A percentile compares a stretch with the other conserved stretches of the same genome.
These are phyloP conservation scores for Achroia grisella DNA, from an alignment of 1,140 invertebrate species.

Conservation along the genomic window DNA sequence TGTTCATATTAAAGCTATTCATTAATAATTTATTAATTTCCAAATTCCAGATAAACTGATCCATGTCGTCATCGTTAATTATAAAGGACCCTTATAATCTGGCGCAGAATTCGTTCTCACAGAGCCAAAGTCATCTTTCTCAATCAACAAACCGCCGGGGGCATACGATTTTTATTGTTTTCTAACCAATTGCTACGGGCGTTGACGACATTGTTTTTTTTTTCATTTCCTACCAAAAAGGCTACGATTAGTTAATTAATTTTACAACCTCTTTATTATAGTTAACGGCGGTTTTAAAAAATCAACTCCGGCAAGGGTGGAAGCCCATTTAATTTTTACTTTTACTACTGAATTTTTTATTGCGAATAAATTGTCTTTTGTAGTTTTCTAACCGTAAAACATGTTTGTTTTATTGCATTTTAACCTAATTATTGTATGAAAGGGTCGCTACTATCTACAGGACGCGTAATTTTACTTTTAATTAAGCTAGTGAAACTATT, in stretches of 20 bases:
- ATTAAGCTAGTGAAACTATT: background rate
- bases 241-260: constrained; percentile 51
- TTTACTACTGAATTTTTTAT: constrained; percentile 37
- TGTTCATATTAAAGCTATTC: no score
- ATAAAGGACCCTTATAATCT: constrained; percentile 46
- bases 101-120: constrained; percentile 48
- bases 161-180: constrained; percentile 67
- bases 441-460: no score
- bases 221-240: constrained; percentile 30
- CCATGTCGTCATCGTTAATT: constrained; percentile 15
- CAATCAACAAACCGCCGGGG: constrained; percentile 56
- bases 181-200: constrained; percentile 53
- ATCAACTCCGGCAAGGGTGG: constrained; percentile 25
- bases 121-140: constrained; percentile 58
- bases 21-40: no score
- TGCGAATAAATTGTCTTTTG: constrained; percentile 51
- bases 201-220: constrained; percentile 19
- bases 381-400: constrained; percentile 12
- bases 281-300: constrained; percentile 37
- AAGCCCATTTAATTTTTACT: constrained; percentile 24
- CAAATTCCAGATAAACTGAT: no score
- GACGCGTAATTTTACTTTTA: constrained; percentile 2
- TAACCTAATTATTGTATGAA: constrained; percentile 3
- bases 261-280: constrained; percentile 63
- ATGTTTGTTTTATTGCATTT: constrained; percentile 3